Evolutionary conservation across 2,888 invertebrate genomes (phyloP), one percentile per base, ranked within the genome.

Genomic region (Cataglyphis altisquamis): DNA sequence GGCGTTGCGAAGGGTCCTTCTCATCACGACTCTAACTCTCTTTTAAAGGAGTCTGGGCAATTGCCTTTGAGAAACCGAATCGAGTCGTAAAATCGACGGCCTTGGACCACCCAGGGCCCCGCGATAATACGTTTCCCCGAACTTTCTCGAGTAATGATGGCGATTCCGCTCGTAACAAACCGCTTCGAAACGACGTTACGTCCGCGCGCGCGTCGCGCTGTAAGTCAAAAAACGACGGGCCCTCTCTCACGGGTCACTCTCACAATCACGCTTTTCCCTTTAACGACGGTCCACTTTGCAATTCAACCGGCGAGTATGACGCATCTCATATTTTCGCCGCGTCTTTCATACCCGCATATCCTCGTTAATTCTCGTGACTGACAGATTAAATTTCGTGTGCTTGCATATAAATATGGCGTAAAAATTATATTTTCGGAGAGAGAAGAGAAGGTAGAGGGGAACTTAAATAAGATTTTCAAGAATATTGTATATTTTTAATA

Each of bases 141-240:
- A 86, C 88, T 91, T 91, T 91, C 89, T 89, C 88, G 85, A 85
- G 84, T 89, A 91, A 90, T 85, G 89, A 90, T 88, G 91, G 86
- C 88, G 90, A 91, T 91, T 90, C 85, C 84, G 63, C 82, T 63
- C 66, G 83, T 90, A 91, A 90, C 90, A 88, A 90, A 86, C 87
- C 64, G 68, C 63, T 60, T 48, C 60, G 80, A 63, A 86, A 82
- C 1, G 64, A 52, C 15, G 77, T 77, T 77, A 57, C 9, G 55
- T 48, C 36, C 67, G 25, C 25, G 25, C 25, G 25, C 25, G 32
- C 32, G 29, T 55, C 32, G 57, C 45, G 48, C 52, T 75, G 21
- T 41, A 55, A 52, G 64, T 64, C 48, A 64, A 62, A 41, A 45
- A 41, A 45, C 32, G 15, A 41, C 36, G 78, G 2, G 6, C 8